Conservation (phyloP, 2,888 invertebrate genomes). For the Sepiola atlantica region DNA sequence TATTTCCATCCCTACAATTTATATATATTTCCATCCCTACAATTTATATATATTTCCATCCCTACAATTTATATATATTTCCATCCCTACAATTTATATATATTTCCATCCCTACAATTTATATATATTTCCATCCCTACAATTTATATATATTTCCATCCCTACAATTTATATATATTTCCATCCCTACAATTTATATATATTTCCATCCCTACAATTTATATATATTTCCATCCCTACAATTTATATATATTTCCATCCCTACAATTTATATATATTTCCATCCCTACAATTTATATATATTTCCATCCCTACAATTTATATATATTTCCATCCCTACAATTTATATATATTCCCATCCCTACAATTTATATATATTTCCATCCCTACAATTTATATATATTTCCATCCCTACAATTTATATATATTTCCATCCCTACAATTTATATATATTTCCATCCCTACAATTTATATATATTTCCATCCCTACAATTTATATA, state of each 20-base stretch:
- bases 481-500: no score
- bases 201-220: background rate
- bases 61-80: background rate
- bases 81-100: no score
- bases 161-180: background rate
- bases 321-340: background rate
- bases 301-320: background rate
- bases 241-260: no score
- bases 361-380: background rate
- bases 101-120: background rate
- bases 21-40: background rate
- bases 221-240: background rate
- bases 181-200: no score
- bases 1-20: background rate
- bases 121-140: background rate
- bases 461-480: background rate
- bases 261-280: background rate
- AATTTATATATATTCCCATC: no score
- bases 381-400: no score
- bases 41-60: no score
- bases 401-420: background rate
- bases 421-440: background rate
- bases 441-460: no score
- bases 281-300: no score
- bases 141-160: no score